These are phyloP conservation scores for Dryadula phaetusa DNA, from an alignment of 2,888 invertebrate genomes.

Conservation along the genomic window DNA sequence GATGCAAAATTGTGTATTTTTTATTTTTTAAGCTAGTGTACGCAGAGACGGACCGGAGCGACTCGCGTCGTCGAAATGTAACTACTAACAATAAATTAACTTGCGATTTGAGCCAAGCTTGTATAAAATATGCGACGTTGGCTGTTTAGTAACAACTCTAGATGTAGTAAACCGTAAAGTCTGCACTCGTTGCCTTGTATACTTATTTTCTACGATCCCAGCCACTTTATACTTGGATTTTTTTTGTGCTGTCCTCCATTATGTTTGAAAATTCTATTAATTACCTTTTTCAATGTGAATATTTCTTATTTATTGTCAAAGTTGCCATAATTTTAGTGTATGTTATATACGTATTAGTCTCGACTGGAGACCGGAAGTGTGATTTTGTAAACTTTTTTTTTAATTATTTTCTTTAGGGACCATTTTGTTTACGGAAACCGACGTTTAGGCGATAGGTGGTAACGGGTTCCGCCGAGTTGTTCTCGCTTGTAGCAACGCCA, in stretches of 20 bases:
- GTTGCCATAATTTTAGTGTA: conserved; percentile 85
- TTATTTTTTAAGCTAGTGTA: conserved; percentile 47
- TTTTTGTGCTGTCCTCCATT: conserved; percentile 70
- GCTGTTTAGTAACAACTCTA: conserved; percentile 74
- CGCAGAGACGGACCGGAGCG: conserved; percentile 54
- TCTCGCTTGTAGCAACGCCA: conserved; percentile 69
- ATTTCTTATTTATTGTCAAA: conserved; percentile 82
- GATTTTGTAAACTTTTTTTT: conserved; percentile 75
- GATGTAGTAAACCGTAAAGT: conserved; percentile 81
- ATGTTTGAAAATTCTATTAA: conserved; percentile 50
- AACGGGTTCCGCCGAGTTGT: conserved; percentile 53
- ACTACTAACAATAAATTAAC: conserved; percentile 77
- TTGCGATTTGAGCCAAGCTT: conserved; percentile 82
- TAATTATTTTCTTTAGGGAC: conserved; percentile 78
- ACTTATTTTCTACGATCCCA: conserved; percentile 74
- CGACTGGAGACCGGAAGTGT: conserved; percentile 71
- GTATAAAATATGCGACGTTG: conserved; percentile 72
- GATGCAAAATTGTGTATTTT: conserved; percentile 37
- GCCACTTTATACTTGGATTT: conserved; percentile 62
- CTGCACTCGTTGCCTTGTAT: conserved; percentile 84
- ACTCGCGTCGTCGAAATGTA: conserved; percentile 59
- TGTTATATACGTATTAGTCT: conserved; percentile 81
- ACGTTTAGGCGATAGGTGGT: conserved; percentile 60
- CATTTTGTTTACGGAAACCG: conserved; percentile 74
- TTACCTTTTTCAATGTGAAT: conserved; percentile 72